Conservation (phyloP, 2,797 vertebrate species). For the Poecilia picta region DNA sequence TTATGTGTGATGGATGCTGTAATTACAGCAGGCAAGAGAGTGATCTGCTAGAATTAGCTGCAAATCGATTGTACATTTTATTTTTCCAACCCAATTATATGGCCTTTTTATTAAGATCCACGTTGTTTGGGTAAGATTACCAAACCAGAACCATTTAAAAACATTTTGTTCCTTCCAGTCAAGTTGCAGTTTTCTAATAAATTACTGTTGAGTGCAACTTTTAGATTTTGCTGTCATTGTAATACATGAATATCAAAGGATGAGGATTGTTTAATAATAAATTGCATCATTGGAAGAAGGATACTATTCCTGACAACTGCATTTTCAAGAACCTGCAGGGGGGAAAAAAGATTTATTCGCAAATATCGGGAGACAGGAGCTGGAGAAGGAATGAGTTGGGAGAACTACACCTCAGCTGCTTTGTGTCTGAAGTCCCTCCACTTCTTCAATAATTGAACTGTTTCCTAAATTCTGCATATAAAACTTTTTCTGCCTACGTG, state of each 20-base stretch:
- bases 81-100: neutral
- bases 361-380: neutral
- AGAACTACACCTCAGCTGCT: conserved; percentile 34
- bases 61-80: conserved; percentile 18
- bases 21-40: conserved; percentile 57
- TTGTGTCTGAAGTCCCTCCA: conserved; percentile 33
- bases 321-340: conserved; percentile 39
- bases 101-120: conserved; percentile 17
- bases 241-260: conserved; percentile 51
- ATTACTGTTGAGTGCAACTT: conserved; percentile 29
- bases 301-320: conserved; percentile 41
- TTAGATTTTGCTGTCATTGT: conserved; percentile 48
- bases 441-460: conserved; percentile 30
- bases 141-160: neutral
- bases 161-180: conserved; percentile 1
- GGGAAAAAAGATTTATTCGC: neutral
- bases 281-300: conserved; percentile 33
- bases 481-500: conserved; percentile 36
- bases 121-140: neutral
- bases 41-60: conserved; percentile 23
- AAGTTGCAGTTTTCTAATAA: conserved; percentile 27
- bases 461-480: conserved; percentile 30
- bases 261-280: conserved; percentile 53
- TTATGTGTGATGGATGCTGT: conserved; percentile 59
- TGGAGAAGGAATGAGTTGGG: conserved; percentile 13